Conservation (phyloP, 2,113 vertebrate species). For the Phoxinus phoxinus region DNA sequence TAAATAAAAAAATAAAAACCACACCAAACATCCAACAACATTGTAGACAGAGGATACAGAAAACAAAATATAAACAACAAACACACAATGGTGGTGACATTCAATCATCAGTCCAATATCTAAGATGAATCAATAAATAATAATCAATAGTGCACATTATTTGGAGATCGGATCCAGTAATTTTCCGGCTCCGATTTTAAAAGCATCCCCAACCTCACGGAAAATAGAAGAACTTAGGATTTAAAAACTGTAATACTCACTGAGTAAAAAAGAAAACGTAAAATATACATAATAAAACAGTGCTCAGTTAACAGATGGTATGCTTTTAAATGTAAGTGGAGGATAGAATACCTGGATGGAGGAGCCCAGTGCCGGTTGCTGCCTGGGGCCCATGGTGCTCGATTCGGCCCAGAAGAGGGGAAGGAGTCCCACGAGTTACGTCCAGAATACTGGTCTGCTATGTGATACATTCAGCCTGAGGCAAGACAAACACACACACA, state of each 20-base stretch:
- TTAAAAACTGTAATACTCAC: background rate
- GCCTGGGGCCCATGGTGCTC: slow-evolving; percentile 82
- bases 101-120: no score
- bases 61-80: no score
- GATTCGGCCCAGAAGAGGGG: slow-evolving; percentile 81
- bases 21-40: no score
- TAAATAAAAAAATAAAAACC: no score
- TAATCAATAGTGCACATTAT: no score
- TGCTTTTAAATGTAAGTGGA: background rate
- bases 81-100: no score
- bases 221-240: background rate
- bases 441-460: slow-evolving; percentile 86
- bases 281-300: background rate
- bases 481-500: slow-evolving; percentile 28
- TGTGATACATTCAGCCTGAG: slow-evolving; percentile 92
- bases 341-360: slow-evolving; percentile 77
- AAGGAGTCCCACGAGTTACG: slow-evolving; percentile 87
- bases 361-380: slow-evolving; percentile 82
- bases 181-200: no score
- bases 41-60: no score
- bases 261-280: background rate
- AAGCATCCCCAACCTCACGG: no score
- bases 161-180: no score
- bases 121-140: no score
- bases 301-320: background rate